phyloP scores from a whole-genome alignment of 2,888 invertebrate genomes.

The Sinhomidia bicolor region DNA sequence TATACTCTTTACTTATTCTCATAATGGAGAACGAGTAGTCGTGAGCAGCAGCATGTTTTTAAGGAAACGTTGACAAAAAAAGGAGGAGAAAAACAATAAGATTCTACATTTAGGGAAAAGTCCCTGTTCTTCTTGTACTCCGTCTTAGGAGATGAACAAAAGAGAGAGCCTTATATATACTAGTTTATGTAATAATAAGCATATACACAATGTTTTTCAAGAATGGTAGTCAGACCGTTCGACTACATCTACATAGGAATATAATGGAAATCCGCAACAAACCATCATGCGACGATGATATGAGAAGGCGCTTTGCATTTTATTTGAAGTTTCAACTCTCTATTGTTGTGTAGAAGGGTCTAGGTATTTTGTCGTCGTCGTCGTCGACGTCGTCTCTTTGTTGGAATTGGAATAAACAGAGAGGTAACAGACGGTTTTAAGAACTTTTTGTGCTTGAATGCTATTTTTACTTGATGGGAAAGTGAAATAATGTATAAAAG shows the following conservation, averaged over 20 bases:
- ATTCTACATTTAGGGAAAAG: neutral
- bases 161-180: neutral
- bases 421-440: conserved; percentile 68
- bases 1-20: neutral
- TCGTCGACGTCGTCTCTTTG: too few species aligned
- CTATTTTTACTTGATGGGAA: conserved; percentile 50
- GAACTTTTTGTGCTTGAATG: conserved; percentile 45
- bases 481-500: conserved; percentile 44
- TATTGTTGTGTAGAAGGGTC: conserved; percentile 23
- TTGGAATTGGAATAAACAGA: conserved; percentile 39
- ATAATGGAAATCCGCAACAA: conserved; percentile 56
- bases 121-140: neutral
- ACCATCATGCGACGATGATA: neutral
- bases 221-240: too few species aligned
- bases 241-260: too few species aligned
- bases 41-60: conserved; percentile 50
- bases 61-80: conserved; percentile 45
- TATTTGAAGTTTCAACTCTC: conserved; percentile 35
- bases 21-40: neutral
- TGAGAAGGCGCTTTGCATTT: conserved; percentile 62
- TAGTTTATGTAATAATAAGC: too few species aligned
- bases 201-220: too few species aligned
- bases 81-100: conserved; percentile 39
- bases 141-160: conserved; percentile 6
- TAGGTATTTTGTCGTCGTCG: conserved; percentile 50